These are phyloP conservation scores for Pyrrhia umbra DNA, from an alignment of 2,888 invertebrate genomes.

Conservation along the genomic window DNA sequence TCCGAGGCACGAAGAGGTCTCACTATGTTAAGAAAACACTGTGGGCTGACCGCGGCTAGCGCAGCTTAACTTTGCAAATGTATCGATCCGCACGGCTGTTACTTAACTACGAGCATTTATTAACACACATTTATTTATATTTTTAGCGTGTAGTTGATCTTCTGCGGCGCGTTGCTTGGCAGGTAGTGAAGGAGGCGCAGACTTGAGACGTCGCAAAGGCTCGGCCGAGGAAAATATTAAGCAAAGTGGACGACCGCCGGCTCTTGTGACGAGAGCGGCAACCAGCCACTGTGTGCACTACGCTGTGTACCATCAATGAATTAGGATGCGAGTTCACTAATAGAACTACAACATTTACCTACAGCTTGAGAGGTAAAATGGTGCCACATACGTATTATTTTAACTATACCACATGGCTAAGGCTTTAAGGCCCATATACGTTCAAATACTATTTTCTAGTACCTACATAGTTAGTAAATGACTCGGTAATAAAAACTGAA, in stretches of 20 bases:
- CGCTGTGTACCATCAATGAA: conserved; percentile 12
- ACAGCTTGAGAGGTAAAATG: too few relatives aligned
- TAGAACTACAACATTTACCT: background rate
- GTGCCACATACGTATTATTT: too few relatives aligned
- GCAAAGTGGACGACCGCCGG: conserved; percentile 37
- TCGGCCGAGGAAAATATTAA: conserved; percentile 48
- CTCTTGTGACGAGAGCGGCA: conserved; percentile 1
- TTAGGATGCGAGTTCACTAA: background rate
- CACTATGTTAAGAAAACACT: too few relatives aligned
- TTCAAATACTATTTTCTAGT: background rate
- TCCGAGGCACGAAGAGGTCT: too few relatives aligned
- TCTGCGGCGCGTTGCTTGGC: background rate
- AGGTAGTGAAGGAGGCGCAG: conserved; percentile 17
- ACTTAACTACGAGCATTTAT: too few relatives aligned
- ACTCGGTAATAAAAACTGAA: conserved; percentile 22
- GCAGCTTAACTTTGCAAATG: too few relatives aligned
- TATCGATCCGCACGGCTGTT: too few relatives aligned
- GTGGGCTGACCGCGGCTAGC: too few relatives aligned
- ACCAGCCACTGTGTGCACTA: conserved; percentile 1
- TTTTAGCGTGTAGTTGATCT: too few relatives aligned
- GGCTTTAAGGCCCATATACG: too few relatives aligned
- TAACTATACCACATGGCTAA: too few relatives aligned
- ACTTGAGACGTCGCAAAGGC: conserved; percentile 44
- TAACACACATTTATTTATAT: too few relatives aligned
- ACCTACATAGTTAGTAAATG: conserved; percentile 15